Evolutionary conservation across 1,140 invertebrate species (phyloP).

Genomic region (Thalassaphorura encarpata): DNA sequence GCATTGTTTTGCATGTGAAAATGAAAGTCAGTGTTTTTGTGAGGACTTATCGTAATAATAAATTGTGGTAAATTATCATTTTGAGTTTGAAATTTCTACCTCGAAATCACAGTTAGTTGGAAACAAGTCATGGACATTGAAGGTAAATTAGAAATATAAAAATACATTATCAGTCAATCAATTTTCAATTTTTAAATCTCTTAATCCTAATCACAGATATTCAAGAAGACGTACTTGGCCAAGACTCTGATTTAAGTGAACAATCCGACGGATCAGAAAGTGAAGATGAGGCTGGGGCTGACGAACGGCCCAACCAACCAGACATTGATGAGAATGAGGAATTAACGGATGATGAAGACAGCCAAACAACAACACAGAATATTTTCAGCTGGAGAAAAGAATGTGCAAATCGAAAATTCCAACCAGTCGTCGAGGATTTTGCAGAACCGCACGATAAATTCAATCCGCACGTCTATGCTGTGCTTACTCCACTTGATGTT

Average conservation of each 20-base stretch:
- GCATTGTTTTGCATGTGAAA: too few species aligned
- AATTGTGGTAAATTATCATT: too few species aligned
- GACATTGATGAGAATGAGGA: not conserved
- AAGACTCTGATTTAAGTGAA: not conserved
- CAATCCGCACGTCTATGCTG: not conserved
- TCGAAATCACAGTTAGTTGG: not conserved
- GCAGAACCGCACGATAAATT: not conserved
- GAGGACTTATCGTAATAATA: too few species aligned
- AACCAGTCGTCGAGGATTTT: not conserved
- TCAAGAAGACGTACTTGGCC: not conserved
- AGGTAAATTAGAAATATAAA: too few species aligned
- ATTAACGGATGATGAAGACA: not conserved
- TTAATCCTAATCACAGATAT: not conserved
- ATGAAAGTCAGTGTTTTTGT: too few species aligned
- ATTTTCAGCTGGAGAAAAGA: not conserved
- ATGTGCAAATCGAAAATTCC: not conserved
- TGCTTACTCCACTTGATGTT: conserved; percentile 3
- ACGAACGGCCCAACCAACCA: not conserved
- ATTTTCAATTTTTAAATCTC: too few species aligned
- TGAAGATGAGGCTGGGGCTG: not conserved
- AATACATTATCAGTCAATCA: not conserved
- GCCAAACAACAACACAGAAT: not conserved
- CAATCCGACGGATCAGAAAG: not conserved
- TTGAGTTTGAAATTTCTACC: not conserved
- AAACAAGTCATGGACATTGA: not conserved